A percentile compares a stretch with the other conserved stretches of the same genome.
phyloP scores from a whole-genome alignment of 2,797 vertebrate genomes.

The Oreochromis mossambicus region DNA sequence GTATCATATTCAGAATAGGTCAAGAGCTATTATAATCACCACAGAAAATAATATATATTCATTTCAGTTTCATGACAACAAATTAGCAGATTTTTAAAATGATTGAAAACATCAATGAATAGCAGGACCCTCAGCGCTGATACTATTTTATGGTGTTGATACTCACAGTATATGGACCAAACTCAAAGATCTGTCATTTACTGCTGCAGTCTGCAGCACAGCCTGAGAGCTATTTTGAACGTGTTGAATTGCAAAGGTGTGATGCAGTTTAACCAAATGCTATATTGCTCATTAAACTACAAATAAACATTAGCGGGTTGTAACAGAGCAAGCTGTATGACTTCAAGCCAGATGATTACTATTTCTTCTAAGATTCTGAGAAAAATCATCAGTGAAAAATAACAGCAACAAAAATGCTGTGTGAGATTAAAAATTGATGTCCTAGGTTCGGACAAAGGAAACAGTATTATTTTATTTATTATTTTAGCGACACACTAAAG shows the following conservation, averaged over 20 bases:
- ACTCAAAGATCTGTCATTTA: neutral
- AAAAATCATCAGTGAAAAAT: neutral
- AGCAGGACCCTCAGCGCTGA: neutral
- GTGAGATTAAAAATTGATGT: neutral
- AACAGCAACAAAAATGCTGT: neutral
- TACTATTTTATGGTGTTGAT: neutral
- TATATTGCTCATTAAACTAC: neutral
- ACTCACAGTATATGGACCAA: neutral
- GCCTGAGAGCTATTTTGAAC: neutral
- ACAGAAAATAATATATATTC: neutral
- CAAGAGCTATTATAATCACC: neutral
- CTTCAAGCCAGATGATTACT: neutral
- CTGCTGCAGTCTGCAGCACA: neutral
- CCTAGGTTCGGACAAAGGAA: neutral
- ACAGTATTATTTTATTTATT: neutral
- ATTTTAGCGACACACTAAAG: neutral
- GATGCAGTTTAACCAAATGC: neutral
- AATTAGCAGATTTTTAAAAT: neutral
- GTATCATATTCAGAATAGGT: neutral
- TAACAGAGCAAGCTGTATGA: neutral
- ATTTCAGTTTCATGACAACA: neutral
- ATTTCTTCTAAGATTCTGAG: neutral
- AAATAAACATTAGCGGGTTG: neutral
- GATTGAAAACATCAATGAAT: neutral
- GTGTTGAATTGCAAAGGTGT: neutral